phyloP scores from a whole-genome alignment of 30 jellyfish, hydroid and myxozoan species.

The Hydra vulgaris region DNA sequence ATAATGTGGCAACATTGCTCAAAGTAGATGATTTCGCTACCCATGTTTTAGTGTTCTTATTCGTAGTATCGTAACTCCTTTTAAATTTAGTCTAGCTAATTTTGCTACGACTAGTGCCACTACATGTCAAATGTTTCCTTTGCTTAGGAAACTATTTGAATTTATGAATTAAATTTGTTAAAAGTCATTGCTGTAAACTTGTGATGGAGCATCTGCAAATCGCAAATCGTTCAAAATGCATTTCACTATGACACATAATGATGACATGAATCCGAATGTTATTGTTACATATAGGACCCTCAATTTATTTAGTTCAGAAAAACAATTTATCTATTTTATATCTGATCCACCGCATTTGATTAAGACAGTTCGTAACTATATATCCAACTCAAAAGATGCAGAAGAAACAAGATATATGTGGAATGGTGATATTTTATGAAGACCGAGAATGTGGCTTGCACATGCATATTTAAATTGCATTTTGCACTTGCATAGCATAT shows the following conservation, averaged over 20 bases:
- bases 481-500: too few relatives aligned
- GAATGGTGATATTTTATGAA: not conserved
- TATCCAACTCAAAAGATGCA: not conserved
- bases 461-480: too few relatives aligned
- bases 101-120: slow-evolving; percentile 62
- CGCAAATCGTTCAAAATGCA: slow-evolving; percentile 33
- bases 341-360: slow-evolving; percentile 10
- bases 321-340: slow-evolving; percentile 27
- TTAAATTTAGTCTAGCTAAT: slow-evolving; percentile 38
- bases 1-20: slow-evolving; percentile 28
- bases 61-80: slow-evolving; percentile 39
- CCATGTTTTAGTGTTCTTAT: slow-evolving; percentile 51
- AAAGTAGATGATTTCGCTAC: slow-evolving; percentile 41
- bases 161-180: slow-evolving; percentile 11
- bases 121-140: slow-evolving; percentile 40
- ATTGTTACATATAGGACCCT: slow-evolving; percentile 29
- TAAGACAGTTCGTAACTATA: not conserved
- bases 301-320: slow-evolving; percentile 27
- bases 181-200: slow-evolving; percentile 51
- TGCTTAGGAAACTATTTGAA: slow-evolving; percentile 28
- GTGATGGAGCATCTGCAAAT: slow-evolving; percentile 48
- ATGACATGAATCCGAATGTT: slow-evolving; percentile 14
- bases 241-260: slow-evolving; percentile 10
- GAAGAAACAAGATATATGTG: not conserved
- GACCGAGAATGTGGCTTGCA: not conserved